Evolutionary conservation across 2,113 vertebrate genomes (phyloP), one percentile per base, ranked within the genome.

Genomic region (Gallinago jamesoni): DNA sequence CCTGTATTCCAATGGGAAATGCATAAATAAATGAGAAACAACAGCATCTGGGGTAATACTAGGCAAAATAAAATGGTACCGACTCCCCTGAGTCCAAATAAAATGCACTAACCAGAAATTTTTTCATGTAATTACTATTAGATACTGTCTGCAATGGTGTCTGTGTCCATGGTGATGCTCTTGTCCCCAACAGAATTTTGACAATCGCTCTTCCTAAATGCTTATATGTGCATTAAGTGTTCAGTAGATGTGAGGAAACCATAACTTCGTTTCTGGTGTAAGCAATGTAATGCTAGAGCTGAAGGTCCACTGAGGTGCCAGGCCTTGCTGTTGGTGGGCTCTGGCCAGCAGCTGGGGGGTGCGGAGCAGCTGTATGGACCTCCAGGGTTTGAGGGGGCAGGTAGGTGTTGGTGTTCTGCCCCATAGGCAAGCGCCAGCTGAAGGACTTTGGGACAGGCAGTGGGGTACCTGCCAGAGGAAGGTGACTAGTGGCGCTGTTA

Each of bases 341-440:
- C 22, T 2, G 24, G 4, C 3, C 2, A 2, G 63, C 35, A 17
- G 19, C 2, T 8, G 53, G 14, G 62, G 9, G 0, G 1, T 14
- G 37, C 16, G 3, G 73, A 8, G 35, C 2, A 12, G 25, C 10
- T 6, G 6, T 3, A 6, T 3, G 31, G 15, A 12, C 0, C 6
- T 4, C 24, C 20, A 1, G 2, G 20, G 37, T 37, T 37, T 52
- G 45, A 21, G 55, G 73, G 55, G 43, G 27, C 27, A 6, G 47
- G 33, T 22, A 14, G 4, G 17, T 23, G 39, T 23, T 23, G 4
- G 18, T 28, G 23, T 9, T 52, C 33, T 37, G 47, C 9, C 12
- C 14, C 4, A 1, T 4, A 2, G 21, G 25, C 21, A 13, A 5
- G 45, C 0, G 0, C 74, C 18, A 3, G 47, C 31, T 8, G 1